A percentile compares a stretch with the other conserved stretches of the same genome.
Conservation (phyloP, 2,113 vertebrate genomes). For the Cephalopterus ornatus region DNA sequence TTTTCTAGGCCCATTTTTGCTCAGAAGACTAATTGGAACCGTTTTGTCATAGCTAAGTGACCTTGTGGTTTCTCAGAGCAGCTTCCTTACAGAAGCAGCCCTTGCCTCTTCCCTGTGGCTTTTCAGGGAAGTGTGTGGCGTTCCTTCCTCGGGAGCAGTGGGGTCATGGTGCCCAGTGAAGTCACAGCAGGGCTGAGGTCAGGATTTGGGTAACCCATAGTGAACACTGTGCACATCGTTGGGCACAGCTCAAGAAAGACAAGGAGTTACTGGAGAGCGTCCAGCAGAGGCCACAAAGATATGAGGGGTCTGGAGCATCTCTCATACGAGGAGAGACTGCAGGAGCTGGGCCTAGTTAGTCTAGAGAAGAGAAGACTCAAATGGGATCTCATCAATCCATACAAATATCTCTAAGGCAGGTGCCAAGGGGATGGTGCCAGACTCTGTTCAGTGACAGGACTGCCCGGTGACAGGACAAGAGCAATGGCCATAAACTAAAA, state of each 20-base stretch:
- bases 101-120: not conserved
- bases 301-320: not conserved
- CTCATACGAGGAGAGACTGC: not conserved
- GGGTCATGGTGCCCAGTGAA: not conserved
- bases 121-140: fast-evolving
- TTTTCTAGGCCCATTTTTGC: not conserved
- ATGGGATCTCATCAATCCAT: not conserved
- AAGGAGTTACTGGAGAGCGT: not conserved
- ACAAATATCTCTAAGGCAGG: not conserved
- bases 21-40: not conserved
- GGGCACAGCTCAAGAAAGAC: not conserved
- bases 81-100: not conserved
- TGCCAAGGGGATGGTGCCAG: not conserved
- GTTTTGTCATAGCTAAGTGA: not conserved
- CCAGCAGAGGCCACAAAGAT: not conserved
- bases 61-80: not conserved
- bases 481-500: not conserved
- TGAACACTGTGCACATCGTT: fast-evolving
- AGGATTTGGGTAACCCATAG: fast-evolving
- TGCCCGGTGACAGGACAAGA: not conserved
- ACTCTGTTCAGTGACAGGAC: not conserved
- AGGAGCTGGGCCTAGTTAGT: not conserved
- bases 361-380: not conserved
- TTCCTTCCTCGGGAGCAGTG: fast-evolving
- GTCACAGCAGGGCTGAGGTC: not conserved